These are phyloP conservation scores for Heteromormyrus szaboi DNA, from an alignment of 2,797 vertebrate species.

Conservation along the genomic window DNA sequence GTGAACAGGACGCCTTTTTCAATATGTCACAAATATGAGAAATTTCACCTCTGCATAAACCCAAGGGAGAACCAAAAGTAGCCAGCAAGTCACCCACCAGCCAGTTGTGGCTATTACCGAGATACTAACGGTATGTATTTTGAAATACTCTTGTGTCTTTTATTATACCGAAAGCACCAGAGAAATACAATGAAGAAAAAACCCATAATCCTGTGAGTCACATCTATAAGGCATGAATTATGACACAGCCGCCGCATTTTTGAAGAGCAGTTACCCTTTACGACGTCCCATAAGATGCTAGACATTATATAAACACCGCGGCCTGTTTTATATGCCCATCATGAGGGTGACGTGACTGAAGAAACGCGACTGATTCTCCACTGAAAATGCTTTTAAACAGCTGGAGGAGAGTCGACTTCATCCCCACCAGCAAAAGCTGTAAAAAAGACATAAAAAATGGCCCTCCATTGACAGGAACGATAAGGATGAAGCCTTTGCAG, in stretches of 20 bases:
- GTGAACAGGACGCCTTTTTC: not conserved
- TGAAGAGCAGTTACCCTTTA: conserved; percentile 6
- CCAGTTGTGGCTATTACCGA: not conserved
- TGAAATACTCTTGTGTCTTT: not conserved
- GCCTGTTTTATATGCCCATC: conserved; percentile 10
- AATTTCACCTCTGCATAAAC: not conserved
- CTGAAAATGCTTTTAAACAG: not conserved
- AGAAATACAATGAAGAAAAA: not conserved
- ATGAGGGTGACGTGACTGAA: not conserved
- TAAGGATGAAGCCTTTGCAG: not conserved
- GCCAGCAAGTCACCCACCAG: not conserved
- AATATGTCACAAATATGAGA: not conserved
- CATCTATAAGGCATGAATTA: not conserved
- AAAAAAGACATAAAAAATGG: not conserved
- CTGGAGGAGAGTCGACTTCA: not conserved
- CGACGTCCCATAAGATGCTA: not conserved
- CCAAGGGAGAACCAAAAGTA: not conserved
- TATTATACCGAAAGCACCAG: not conserved
- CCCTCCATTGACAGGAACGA: not conserved
- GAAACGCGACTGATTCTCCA: not conserved
- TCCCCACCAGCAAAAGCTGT: not conserved
- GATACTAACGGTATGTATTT: not conserved
- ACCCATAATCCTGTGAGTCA: not conserved
- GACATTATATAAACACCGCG: not conserved
- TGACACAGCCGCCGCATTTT: not conserved